These are phyloP conservation scores for Homarus americanus DNA, from an alignment of 1,140 invertebrate species.

Conservation along the genomic window DNA sequence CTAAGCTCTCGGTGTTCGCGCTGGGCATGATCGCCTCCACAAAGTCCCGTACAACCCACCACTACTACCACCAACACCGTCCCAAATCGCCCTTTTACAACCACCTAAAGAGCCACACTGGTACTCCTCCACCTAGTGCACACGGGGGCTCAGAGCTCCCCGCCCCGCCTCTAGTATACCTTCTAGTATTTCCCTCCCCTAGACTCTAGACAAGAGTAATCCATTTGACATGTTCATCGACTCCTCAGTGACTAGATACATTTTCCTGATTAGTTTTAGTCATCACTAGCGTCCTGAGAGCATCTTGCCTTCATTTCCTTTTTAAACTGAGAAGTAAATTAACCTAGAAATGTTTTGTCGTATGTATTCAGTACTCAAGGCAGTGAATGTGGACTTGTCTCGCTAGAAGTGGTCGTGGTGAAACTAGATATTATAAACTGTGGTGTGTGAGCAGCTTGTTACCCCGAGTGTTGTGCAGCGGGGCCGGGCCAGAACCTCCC, in stretches of 20 bases:
- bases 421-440: not conserved
- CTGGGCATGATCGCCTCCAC: constrained; percentile 69
- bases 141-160: constrained; percentile 1
- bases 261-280: constrained; percentile 21
- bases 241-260: constrained; percentile 27
- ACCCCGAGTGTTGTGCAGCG: not conserved
- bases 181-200: not conserved
- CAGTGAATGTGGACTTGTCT: constrained; percentile 28
- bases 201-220: constrained; percentile 18
- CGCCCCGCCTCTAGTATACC: constrained; percentile 19
- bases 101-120: constrained; percentile 72
- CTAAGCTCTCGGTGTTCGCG: constrained; percentile 69
- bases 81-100: constrained; percentile 72
- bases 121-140: constrained; percentile 61
- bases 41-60: constrained; percentile 62
- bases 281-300: constrained; percentile 9
- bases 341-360: constrained; percentile 25
- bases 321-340: constrained; percentile 19
- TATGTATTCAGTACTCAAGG: not conserved
- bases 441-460: not conserved
- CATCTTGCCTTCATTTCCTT: constrained; percentile 32
- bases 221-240: constrained; percentile 11
- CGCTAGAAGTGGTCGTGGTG: constrained; percentile 11
- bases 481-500: not conserved
- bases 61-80: constrained; percentile 68